Conservation (phyloP, 2,113 vertebrate species). For the Xyrauchen texanus region DNA sequence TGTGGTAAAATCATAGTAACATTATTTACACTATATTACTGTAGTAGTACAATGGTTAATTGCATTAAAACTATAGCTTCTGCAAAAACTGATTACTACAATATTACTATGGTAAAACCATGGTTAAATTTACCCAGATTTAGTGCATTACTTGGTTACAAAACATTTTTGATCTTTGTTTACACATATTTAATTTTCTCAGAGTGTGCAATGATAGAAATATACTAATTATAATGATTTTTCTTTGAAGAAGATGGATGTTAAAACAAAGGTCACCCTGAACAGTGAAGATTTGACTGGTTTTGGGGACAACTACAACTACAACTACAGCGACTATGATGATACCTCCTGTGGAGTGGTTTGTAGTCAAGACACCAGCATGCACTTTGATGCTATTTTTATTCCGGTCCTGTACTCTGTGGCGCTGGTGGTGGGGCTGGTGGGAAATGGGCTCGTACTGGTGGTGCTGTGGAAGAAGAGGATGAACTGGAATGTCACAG, state of each 20-base stretch:
- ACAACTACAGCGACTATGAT: not conserved
- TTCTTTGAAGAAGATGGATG: constrained; percentile 4
- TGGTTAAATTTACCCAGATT: too few species aligned
- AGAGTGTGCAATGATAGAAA: too few species aligned
- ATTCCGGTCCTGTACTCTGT: constrained; percentile 77
- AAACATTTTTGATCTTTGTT: too few species aligned
- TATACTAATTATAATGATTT: not conserved
- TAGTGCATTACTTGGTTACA: too few species aligned
- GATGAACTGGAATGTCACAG: constrained; percentile 75
- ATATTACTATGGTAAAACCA: too few species aligned
- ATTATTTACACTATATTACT: too few species aligned
- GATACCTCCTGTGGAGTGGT: constrained; percentile 47
- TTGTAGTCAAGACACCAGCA: constrained; percentile 58
- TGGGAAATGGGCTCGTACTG: constrained; percentile 80
- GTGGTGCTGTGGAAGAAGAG: constrained; percentile 72
- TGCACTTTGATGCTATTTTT: constrained; percentile 72
- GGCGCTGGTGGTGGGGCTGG: constrained; percentile 76
- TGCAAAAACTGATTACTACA: too few species aligned
- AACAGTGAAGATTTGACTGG: rapidly evolving
- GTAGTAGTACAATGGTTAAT: too few species aligned
- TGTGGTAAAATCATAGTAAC: too few species aligned
- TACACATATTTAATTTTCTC: too few species aligned
- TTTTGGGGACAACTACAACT: rapidly evolving
- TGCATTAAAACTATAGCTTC: too few species aligned
- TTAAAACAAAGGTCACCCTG: rapidly evolving